These are phyloP conservation scores for Venustoraphidia nigricollis DNA, from an alignment of 2,888 invertebrate genomes.

Conservation along the genomic window DNA sequence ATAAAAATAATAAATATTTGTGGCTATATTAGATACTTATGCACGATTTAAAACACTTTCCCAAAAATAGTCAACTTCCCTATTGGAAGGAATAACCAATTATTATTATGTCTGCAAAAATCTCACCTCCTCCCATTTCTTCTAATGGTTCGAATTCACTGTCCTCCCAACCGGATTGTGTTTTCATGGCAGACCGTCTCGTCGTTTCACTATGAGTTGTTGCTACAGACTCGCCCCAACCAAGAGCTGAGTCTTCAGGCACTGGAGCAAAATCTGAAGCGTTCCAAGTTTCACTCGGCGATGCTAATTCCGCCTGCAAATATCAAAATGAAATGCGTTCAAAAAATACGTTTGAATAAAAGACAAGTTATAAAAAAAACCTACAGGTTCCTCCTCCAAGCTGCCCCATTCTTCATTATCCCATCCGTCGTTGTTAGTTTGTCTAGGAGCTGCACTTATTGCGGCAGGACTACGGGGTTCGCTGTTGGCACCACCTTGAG, in stretches of 20 bases:
- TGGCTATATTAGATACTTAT: too few relatives aligned
- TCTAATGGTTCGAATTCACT: conserved; percentile 69
- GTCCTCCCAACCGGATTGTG: conserved; percentile 58
- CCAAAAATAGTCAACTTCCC: too few relatives aligned
- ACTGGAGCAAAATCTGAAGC: conserved; percentile 27
- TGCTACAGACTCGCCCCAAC: conserved; percentile 18
- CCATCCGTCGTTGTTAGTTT: conserved; percentile 47
- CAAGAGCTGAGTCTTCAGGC: conserved; percentile 14
- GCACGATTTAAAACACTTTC: too few relatives aligned
- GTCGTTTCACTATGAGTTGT: conserved; percentile 27
- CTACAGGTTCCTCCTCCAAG: conserved; percentile 66
- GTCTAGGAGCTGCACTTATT: conserved; percentile 26
- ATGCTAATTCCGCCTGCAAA: conserved; percentile 37
- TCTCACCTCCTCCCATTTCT: conserved; percentile 39
- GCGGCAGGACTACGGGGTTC: conserved; percentile 29
- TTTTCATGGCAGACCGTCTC: conserved; percentile 29
- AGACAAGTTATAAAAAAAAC: conserved; percentile 8
- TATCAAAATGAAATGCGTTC: conserved; percentile 7
- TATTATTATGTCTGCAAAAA: background rate
- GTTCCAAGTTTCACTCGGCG: conserved; percentile 47
- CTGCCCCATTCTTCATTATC: conserved; percentile 80
- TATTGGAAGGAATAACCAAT: too few relatives aligned
- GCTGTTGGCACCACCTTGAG: conserved; percentile 29
- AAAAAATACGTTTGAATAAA: conserved; percentile 1
- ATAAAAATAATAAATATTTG: too few relatives aligned